Base-by-base conservation (phyloP, 2,888 invertebrate genomes). In the Schizotus pectinicornis region DNA sequence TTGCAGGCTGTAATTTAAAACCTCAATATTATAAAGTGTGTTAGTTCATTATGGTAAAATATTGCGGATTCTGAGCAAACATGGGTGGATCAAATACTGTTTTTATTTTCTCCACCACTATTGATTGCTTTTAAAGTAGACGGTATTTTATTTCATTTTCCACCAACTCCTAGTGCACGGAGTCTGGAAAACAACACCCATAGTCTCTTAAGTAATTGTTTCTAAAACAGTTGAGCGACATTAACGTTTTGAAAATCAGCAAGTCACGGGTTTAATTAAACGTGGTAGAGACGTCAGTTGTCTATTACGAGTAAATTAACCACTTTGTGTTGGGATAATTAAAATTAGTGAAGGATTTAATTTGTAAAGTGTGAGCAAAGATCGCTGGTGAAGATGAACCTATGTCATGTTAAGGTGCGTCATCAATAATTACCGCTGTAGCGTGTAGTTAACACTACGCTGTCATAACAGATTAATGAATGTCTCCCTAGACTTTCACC, bases 391-490 rank as follows among this genome's bases (percentile, higher is more conserved):
- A 56, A 30, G 47, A 39, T 43, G 49, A 50, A 8, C 42, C 52
- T 35, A 42, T 59, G 59, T 59, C 59, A 59, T 46, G 54, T 59
- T 46, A 33, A 64, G 67, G 76, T 75, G 77, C 77, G 79, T 80
- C 80, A 77, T 77, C 76, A 74, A 75, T 79, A 80, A 80, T 80
- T 80, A 80, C 76, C 75, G 77, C 71, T 76, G 76, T 78, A 78
- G 79, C 79, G 79, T 80, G 78, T 79, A 79, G 77, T 79, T 79
- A 79, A 79, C 80, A 79, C 80, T 71, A 75, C 53, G 68, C 77
- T 80, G 80, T 80, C 80, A 80, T 72, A 79, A 77, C 78, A 79
- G 78, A 80, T 80, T 80, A 80, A 80, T 79, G 79, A 79, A 80
- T 79, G 75, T 78, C 76, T 78, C 78, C 77, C 77, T 71, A 75